Evolutionary conservation across 35 echinoderm and acorn worm species (phyloP).

Genomic region (Lytechinus variegatus): DNA sequence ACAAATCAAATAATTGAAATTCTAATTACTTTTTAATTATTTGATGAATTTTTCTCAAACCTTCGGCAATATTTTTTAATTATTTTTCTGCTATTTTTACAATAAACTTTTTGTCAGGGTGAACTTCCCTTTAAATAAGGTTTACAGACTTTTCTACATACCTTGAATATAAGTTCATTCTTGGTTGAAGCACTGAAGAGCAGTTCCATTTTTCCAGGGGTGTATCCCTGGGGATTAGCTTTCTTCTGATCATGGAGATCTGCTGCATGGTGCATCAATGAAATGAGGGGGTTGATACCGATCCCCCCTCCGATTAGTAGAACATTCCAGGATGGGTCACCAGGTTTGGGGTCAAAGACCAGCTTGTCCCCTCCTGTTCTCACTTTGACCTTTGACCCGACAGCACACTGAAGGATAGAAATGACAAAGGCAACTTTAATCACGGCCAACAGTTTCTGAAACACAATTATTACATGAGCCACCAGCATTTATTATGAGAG

Average conservation of each 20-base stretch:
- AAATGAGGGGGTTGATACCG: conserved; percentile 93
- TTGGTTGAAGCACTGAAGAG: conserved; percentile 82
- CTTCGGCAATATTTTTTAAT: too few relatives aligned
- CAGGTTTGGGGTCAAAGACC: conserved; percentile 76
- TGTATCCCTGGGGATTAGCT: conserved; percentile 41
- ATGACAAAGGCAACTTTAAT: neutral
- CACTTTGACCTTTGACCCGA: conserved; percentile 69
- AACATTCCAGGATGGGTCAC: conserved; percentile 68
- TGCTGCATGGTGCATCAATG: conserved; percentile 73
- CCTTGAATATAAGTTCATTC: conserved; percentile 89
- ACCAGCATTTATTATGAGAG: too few relatives aligned
- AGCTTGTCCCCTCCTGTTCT: conserved; percentile 90
- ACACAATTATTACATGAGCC: too few relatives aligned
- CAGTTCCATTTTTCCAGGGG: conserved; percentile 71
- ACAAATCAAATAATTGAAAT: too few relatives aligned
- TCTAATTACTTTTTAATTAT: too few relatives aligned
- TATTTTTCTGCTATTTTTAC: too few relatives aligned
- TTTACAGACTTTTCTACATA: neutral
- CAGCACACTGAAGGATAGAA: conserved; percentile 68
- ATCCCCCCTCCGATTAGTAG: conserved; percentile 95
- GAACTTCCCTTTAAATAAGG: too few relatives aligned
- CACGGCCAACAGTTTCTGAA: too few relatives aligned
- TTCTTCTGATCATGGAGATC: conserved; percentile 53
- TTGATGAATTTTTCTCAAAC: too few relatives aligned
- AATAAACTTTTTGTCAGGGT: too few relatives aligned